Conservation (phyloP, 2,113 vertebrate species). For the Romanogobio albipinnatus region DNA sequence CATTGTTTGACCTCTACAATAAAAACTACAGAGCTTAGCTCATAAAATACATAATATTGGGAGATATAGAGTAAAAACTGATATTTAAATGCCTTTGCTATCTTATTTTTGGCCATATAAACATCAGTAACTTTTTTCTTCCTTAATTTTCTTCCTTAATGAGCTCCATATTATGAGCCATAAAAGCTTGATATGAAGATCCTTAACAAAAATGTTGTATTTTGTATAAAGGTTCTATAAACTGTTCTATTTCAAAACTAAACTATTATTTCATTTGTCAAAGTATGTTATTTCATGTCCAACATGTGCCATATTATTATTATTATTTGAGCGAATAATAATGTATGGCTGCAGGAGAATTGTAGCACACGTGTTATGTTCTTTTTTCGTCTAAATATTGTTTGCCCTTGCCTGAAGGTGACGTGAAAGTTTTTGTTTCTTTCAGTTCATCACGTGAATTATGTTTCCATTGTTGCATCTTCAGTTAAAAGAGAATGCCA, state of each 20-base stretch:
- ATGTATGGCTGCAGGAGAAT: background rate
- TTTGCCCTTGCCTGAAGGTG: conserved; percentile 29
- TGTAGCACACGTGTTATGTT: background rate
- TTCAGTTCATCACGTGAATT: conserved; percentile 36
- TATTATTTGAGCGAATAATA: background rate
- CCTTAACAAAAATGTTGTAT: no score
- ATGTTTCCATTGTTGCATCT: conserved; percentile 45
- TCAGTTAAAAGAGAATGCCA: conserved; percentile 50
- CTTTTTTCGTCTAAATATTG: background rate
- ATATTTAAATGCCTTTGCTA: no score
- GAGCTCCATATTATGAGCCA: no score
- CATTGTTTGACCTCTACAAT: background rate
- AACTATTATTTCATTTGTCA: background rate
- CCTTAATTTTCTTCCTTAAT: no score
- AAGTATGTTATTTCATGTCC: background rate
- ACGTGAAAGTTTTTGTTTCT: conserved; percentile 42
- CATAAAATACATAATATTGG: background rate
- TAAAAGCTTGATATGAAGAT: no score
- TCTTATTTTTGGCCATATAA: background rate
- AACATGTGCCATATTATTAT: background rate
- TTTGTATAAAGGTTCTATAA: background rate
- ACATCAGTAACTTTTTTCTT: background rate
- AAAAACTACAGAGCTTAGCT: background rate
- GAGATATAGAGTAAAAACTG: background rate
- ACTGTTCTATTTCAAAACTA: background rate